phyloP scores from a whole-genome alignment of 1,140 invertebrate genomes.

The Ridgeia piscesae region DNA sequence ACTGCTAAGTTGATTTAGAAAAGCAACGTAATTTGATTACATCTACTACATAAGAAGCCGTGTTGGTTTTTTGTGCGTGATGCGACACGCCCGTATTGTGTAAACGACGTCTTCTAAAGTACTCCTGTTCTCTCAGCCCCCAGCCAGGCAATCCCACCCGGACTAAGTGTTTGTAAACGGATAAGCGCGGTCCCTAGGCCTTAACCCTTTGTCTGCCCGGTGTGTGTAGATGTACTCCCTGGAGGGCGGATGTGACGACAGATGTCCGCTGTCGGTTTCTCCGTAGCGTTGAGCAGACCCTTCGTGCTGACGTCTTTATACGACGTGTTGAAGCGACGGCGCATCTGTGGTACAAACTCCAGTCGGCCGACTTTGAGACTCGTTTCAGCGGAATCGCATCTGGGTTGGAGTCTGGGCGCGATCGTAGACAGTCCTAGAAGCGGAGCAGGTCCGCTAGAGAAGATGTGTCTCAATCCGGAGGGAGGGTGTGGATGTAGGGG shows the following conservation, averaged over 20 bases:
- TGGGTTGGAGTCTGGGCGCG: neutral
- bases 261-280: neutral
- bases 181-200: neutral
- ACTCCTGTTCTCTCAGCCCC: neutral
- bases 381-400: neutral
- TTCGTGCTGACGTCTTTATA: slow-evolving; percentile 1
- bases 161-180: neutral
- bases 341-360: neutral
- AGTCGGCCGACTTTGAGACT: neutral
- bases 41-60: too few species aligned
- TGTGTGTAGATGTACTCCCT: neutral
- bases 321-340: neutral
- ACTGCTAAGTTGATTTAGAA: too few species aligned
- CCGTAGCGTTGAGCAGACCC: neutral
- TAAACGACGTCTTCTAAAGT: neutral
- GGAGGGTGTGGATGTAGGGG: neutral
- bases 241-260: neutral
- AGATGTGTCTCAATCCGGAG: neutral
- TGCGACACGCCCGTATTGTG: too few species aligned
- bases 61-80: too few species aligned
- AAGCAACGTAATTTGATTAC: too few species aligned
- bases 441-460: neutral
- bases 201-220: neutral
- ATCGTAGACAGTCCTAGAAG: neutral
- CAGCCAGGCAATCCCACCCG: neutral